These are phyloP conservation scores for Ascaphus truei DNA, from an alignment of 2,113 vertebrate genomes.

Conservation along the genomic window DNA sequence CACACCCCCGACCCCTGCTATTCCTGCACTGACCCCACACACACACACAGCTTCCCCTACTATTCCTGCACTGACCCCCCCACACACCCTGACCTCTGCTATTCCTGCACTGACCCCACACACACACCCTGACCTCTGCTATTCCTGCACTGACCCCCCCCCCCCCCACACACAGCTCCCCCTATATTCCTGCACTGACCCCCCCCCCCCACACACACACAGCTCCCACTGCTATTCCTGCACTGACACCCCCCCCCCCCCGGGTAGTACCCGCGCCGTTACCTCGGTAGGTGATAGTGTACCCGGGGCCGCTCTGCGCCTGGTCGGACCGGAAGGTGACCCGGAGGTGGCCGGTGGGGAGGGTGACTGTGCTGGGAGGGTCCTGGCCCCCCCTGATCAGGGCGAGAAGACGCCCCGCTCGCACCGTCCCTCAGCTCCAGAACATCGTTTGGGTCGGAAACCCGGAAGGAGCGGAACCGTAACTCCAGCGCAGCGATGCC, in stretches of 20 bases:
- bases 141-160: background rate
- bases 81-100: no score
- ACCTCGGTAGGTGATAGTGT: conserved; percentile 53
- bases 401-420: conserved; percentile 40
- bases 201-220: background rate
- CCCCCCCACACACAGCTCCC: background rate
- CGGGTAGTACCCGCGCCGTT: conserved; percentile 22
- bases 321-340: conserved; percentile 52
- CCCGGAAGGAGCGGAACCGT: conserved; percentile 53
- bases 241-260: conserved; percentile 27
- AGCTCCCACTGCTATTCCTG: background rate
- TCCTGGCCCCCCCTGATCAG: conserved; percentile 46
- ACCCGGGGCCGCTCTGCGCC: conserved; percentile 50
- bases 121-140: no score
- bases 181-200: background rate
- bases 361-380: conserved; percentile 37
- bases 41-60: no score
- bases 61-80: no score
- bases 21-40: no score
- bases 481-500: conserved; percentile 44
- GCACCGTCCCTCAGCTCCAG: conserved; percentile 51
- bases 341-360: conserved; percentile 36
- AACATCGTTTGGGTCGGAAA: conserved; percentile 46
- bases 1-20: no score
- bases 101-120: no score